Evolutionary conservation across 2,113 vertebrate genomes (phyloP), one percentile per base, ranked within the genome.

Genomic region (Sclerurus mexicanus): DNA sequence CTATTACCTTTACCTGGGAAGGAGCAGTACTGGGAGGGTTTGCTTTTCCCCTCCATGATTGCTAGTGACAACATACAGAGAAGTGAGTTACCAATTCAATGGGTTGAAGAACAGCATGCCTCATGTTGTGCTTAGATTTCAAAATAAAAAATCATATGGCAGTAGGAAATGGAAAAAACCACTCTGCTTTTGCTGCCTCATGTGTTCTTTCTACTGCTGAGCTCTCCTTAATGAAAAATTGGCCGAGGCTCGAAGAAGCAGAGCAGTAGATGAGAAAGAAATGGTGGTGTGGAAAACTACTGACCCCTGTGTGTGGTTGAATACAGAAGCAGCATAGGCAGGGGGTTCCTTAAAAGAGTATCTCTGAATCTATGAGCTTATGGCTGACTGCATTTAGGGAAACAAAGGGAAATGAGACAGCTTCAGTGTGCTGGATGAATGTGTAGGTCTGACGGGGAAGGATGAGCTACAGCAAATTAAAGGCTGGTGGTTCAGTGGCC

Each of bases 41-140:
- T 94, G 64, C 50, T 25, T 88, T 92, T 93, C 30, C 47, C 46
- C 69, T 18, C 87, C 10, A 9, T 64, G 93, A 90, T 73, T 94
- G 78, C 83, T 63, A 75, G 67, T 39, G 90, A 95, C 86, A 91
- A 55, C 75, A 85, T 3, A 89, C 67, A 85, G 90, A 93, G 86
- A 89, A 88, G 66, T 81, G 83, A 79, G 78, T 71, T 82, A 90
- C 68, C 84, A 86, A 81, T 52, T 60, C 88, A 84, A 39, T 19
- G 91, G 62, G 83, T 39, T 58, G 68, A 94, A 82, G 86, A 84
- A 23, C 78, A 83, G 62, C 42, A 23, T 4, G 68, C 50, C 37
- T 47, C 52, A 15, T 10, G 59, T 59, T 52, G 52, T 60, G 83
- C 80, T 90, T 75, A 75, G 75, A 82, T 53, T 92, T 88, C 64